Base-by-base conservation (phyloP, 2,797 vertebrate genomes). In the Craterocephalus amniculus region DNA sequence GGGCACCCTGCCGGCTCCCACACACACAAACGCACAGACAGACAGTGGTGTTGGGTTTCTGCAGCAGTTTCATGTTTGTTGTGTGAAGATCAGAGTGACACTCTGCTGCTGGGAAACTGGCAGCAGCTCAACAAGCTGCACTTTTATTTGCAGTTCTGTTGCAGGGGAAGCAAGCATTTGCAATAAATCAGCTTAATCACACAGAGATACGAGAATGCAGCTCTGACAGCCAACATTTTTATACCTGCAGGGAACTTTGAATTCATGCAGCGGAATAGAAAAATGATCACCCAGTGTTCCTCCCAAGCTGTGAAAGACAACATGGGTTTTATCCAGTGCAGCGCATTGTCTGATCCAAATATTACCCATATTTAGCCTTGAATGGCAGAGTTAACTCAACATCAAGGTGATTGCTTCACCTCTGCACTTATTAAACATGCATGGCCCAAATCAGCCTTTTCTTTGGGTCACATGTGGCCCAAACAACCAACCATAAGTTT, bases 1-100 rank as follows among this genome's bases (percentile, higher is more conserved):
- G 69, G 71, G 76, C 77, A 59, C 54, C 22, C 65, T 71, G 74
- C 76, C 64, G 38, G 51, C 69, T 63, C 80, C 7, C 74, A 36
- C 63, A 55, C 59, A 51, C 67, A 27, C 54, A 8, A 57, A 40
- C 54, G 45, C 60, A 55, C 38, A 36, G 49, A 67, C 67, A 52
- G 43, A 66, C 58, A 79, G 69, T 38, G 48, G 71, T 59, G 70
- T 63, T 78, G 32, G 27, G 32, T 66, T 72, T 9, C 58, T 66
- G 57, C 68, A 59, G 69, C 61, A 67, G 70, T 58, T 62, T 66
- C 14, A 26, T 74, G 58, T 40, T 72, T 83, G 76, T 67, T 74
- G 65, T 78, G 76, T 63, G 56, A 56, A 40, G 48, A 70, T 67
- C 63, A 31, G 32, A 60, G 56, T 2, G 38, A 51, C 49, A 13